Evolutionary conservation across 2,113 vertebrate species (phyloP), one percentile per base, ranked within the genome.

Genomic region (Lampris incognitus): DNA sequence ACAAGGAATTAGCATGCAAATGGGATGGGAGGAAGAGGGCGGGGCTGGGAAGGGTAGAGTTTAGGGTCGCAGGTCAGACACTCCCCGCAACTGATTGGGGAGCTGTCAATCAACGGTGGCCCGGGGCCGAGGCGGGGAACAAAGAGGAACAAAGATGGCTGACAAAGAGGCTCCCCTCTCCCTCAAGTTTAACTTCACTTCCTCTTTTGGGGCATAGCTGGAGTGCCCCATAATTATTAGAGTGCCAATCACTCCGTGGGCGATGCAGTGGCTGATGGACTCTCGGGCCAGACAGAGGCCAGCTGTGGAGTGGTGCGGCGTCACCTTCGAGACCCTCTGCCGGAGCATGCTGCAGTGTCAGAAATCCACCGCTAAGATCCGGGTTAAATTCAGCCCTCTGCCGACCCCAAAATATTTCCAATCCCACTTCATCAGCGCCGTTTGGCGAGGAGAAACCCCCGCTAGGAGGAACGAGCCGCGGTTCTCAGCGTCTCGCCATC

Each of bases 1-100:
- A 96, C 89, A 87, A 87, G 91, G 92, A 89, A 96, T 96, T 93
- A 94, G 93, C 95, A 96, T 91, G 94, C 88, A 94, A 95, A 95
- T 94, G 87, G 93, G 74, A 80, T 84, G 76, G 82, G 90, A 86
- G 92, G 88, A 91, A 85, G 81, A 85, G 86, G 92, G 91, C 69
- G 85, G 90, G 87, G 83, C 87, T 85, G 85, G 75, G 88, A 85
- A 93, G 88, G 86, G 82, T 89, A 84, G 90, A 88, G 90, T 85
- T 86, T 83, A 64, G 74, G 91, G 91, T 92, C 86, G 86, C 84
- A 92, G 92, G 92, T 92, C 91, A 93, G 88, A 84, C 77, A 79
- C 89, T 91, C 86, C 87, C 86, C 88, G 87, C 85, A 87, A 87
- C 90, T 84, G 86, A 89, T 90, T 88, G 85, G 93, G 84, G 90